Conservation (phyloP, 2,888 invertebrate species). For the Dynastes tityus region DNA sequence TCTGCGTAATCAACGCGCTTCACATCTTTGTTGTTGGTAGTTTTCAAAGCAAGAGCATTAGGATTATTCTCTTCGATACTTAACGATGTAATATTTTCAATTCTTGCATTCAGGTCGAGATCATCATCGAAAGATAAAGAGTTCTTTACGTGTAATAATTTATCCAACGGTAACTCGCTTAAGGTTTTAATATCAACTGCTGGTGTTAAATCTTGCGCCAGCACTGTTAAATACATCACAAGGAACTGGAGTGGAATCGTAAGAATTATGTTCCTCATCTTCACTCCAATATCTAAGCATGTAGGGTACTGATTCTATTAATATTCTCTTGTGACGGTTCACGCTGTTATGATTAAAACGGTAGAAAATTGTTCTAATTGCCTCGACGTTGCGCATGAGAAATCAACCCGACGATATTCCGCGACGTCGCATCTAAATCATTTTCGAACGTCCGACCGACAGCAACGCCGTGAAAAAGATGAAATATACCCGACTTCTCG, state of each 20-base stretch:
- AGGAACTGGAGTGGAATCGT: conserved; percentile 16
- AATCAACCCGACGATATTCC: conserved; percentile 48
- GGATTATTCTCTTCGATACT: conserved; percentile 53
- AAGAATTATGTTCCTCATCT: conserved; percentile 17
- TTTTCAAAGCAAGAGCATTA: conserved; percentile 63
- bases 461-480: conserved; percentile 9
- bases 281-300: not conserved
- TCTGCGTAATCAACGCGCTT: conserved; percentile 62
- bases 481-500: conserved; percentile 18
- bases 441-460: not conserved
- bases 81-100: conserved; percentile 19
- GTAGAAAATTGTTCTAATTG: conserved; percentile 50
- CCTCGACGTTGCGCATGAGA: conserved; percentile 56
- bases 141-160: conserved; percentile 78
- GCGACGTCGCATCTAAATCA: conserved; percentile 35
- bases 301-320: conserved; percentile 7
- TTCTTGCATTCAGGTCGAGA: not conserved
- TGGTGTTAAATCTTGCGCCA: conserved; percentile 62
- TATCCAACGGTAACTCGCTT: conserved; percentile 80
- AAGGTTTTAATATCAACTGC: conserved; percentile 72
- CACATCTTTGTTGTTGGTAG: conserved; percentile 58
- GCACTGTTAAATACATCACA: conserved; percentile 22
- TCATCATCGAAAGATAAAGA: conserved; percentile 62
- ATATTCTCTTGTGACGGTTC: not conserved
- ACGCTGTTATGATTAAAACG: conserved; percentile 46